Evolutionary conservation across 30 jellyfish, hydroid and myxozoan genomes (phyloP).

Genomic region (Turritopsis rubra): DNA sequence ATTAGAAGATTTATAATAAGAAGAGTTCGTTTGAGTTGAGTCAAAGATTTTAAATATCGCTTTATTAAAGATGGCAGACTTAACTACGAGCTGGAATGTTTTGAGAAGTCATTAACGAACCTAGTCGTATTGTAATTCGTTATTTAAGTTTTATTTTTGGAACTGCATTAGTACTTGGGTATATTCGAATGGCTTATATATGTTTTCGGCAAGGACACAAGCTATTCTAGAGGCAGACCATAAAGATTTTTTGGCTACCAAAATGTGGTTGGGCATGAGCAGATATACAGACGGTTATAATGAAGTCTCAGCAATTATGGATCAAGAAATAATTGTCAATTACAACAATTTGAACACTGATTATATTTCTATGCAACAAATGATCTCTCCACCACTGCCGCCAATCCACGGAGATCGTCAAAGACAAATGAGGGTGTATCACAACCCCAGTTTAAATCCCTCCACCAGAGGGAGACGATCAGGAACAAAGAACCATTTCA

Average conservation of each 20-base stretch:
- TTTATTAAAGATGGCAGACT: neutral
- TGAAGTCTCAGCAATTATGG: neutral
- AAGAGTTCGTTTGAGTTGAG: neutral
- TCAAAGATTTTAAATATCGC: neutral
- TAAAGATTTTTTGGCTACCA: neutral
- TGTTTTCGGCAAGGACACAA: slow-evolving; percentile 1
- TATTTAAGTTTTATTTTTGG: neutral
- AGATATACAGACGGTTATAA: neutral
- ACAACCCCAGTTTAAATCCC: neutral
- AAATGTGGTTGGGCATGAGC: slow-evolving; percentile 6
- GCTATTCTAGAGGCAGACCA: neutral
- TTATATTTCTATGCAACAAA: slow-evolving; percentile 9
- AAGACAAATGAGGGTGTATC: slow-evolving; percentile 1
- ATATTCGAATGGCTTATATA: neutral
- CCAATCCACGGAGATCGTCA: neutral
- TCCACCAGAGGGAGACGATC: neutral
- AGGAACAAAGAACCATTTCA: neutral
- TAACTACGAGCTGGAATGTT: neutral
- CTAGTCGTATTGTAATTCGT: neutral
- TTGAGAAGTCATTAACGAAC: neutral
- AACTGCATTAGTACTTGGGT: neutral
- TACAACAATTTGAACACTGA: neutral
- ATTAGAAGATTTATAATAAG: neutral
- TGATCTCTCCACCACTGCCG: neutral
- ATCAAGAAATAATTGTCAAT: neutral